Conservation (phyloP, 2,888 invertebrate genomes). For the Drosophila multiciliata region DNA sequence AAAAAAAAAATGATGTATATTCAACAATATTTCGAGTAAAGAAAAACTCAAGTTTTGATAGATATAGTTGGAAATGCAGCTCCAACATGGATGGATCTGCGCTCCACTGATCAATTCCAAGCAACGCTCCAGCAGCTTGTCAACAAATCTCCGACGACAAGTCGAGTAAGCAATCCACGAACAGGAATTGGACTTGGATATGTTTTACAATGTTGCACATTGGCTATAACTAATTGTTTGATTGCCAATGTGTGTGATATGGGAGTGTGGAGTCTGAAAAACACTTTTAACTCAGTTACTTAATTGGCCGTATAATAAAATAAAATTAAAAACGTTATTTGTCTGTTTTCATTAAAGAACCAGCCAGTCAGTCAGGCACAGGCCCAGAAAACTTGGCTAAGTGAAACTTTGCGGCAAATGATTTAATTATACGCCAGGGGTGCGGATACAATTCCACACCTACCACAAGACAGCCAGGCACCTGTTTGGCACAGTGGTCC, state of each 20-base stretch:
- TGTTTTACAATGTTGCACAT: neutral
- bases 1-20: neutral
- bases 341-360: constrained; percentile 4
- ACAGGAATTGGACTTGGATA: neutral
- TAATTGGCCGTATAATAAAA: neutral
- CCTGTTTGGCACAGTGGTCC: neutral
- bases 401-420: constrained; percentile 50
- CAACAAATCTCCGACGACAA: neutral
- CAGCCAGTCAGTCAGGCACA: neutral
- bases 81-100: neutral
- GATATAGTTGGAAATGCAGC: neutral
- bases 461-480: neutral
- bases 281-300: neutral
- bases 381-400: constrained; percentile 6
- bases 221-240: neutral
- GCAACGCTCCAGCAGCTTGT: neutral
- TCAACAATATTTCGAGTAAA: neutral
- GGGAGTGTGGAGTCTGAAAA: neutral
- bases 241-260: neutral
- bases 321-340: neutral
- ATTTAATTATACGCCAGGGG: constrained; percentile 64
- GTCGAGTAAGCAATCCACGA: neutral
- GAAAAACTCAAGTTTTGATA: neutral
- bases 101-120: neutral
- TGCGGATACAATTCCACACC: constrained; percentile 39